Evolutionary conservation across 2,113 vertebrate genomes (phyloP).

Genomic region (Alces alces): DNA sequence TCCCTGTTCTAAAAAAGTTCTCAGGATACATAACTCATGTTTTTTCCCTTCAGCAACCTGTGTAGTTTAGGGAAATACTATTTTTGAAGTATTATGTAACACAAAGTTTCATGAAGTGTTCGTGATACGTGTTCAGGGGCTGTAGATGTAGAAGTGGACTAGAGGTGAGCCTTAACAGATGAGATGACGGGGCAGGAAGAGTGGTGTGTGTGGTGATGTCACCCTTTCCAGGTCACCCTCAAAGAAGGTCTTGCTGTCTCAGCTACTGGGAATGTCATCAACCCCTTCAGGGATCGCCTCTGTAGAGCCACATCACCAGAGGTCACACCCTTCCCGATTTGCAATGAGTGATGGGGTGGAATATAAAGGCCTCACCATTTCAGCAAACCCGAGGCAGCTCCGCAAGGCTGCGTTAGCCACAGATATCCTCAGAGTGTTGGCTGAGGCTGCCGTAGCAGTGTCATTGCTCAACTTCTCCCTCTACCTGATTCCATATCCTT

Average conservation of each 20-base stretch:
- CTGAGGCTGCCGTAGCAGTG: neutral
- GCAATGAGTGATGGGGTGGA: neutral
- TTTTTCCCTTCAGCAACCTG: neutral
- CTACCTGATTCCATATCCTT: neutral
- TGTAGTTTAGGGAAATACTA: neutral
- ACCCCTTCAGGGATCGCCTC: neutral
- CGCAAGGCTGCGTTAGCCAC: neutral
- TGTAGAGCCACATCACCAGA: neutral
- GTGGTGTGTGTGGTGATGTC: neutral
- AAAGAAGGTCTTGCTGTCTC: neutral
- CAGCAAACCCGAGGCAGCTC: neutral
- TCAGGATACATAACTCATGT: neutral
- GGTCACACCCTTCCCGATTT: neutral
- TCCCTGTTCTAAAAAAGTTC: neutral
- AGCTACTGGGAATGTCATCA: neutral
- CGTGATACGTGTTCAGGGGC: neutral
- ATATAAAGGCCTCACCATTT: neutral
- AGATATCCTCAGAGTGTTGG: neutral
- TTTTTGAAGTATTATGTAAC: neutral
- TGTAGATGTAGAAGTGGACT: neutral
- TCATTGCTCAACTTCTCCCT: neutral
- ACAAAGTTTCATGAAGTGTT: neutral
- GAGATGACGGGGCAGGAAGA: too few species aligned
- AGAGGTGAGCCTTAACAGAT: too few species aligned
- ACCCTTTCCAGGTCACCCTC: neutral